Evolutionary conservation across 35 echinoderm and acorn worm genomes (phyloP), one percentile per base, ranked within the genome.

Genomic region (Ophioderma brevispina): DNA sequence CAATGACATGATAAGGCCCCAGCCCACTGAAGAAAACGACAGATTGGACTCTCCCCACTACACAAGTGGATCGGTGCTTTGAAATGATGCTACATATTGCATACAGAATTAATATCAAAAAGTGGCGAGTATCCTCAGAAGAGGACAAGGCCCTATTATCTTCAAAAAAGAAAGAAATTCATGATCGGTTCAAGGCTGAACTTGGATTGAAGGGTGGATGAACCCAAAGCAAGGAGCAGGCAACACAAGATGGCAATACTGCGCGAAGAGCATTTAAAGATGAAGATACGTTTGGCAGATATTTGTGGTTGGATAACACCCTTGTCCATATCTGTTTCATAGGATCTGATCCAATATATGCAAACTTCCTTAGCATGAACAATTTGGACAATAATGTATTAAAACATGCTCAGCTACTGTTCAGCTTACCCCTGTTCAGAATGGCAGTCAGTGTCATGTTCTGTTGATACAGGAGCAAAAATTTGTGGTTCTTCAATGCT

Each of bases 71-170:
- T 90, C 6, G 88, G 14, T 93, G 91, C 38, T 93, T 93, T 46
- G 85, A 93, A 63, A 93, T 93, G 85, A 25, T 88, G 14, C 28
- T 93, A 32, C 85, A 93, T 28, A 88, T 93, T 56, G 75, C 91
- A 43, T 81, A 92, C 31, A 14, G 49, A 81, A 87, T 88, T 35
- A 4, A 35, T 21, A 30, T 93, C 13, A 80, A 64, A 52, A 93
- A 93, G 59, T 87, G 84, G 84, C 85, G 55, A 10, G 63, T 64
- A 23, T 8, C 32, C 41, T 64, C 84, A n/a, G 50, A 59, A 18
- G 13, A 79, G 13, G 90, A 92, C 33, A 87, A 92, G 32, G 49
- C 76, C 4, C 13, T 81, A 21, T 50, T 92, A 14, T 33, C 90
- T 19, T n/a, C 32, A 35, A 64, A 37, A 40, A 92, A 92, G 78